Base-by-base conservation (phyloP, 2,113 vertebrate genomes). In the Macaca mulatta region DNA sequence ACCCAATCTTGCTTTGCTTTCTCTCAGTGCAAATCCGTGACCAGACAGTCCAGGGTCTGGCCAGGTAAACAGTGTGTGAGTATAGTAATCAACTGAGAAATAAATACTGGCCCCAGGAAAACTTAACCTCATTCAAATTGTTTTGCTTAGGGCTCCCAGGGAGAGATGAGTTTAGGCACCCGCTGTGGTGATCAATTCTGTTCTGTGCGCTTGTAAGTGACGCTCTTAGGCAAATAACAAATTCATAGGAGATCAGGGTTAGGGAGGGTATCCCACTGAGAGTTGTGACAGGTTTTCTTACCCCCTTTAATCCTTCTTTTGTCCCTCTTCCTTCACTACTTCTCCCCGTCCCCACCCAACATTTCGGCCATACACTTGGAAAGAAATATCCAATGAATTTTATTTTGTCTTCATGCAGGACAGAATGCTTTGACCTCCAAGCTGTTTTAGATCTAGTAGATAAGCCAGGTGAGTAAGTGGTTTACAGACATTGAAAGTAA, bases 351-450 rank as follows among this genome's bases (percentile, higher is more conserved):
- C 18, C 23, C 8, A 13, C 38, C 17, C 59, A 74, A 38, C 35
- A 50, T 79, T 95, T 86, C 35, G 32, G 23, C 79, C 78, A 92
- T 67, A 75, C 43, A 48, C 22, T 80, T 95, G 59, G 90, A 85
- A 89, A 79, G 70, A 89, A 77, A 69, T 88, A 79, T 27, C 84
- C 96, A 59, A 32, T n/a, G 59, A n/a, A 13, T 95, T 96, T 97
- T 92, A 82, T 96, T 97, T 97, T 97, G 87, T 97, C 69, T 97
- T 95, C 80, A 93, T 35, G 50, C 94, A 98, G 97, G 84, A 52
- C 96, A 97, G 93, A 97, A 96, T 95, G 67, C 88, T 94, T 95
- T 96, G 96, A 89, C 23, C 59, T 85, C 92, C 92, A 57, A 23
- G 86, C 90, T 90, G 84, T 90, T 96, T 93, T 88, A 93, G 95